Evolutionary conservation across 2,113 vertebrate genomes (phyloP), one percentile per base, ranked within the genome.

Genomic region (Parus major): DNA sequence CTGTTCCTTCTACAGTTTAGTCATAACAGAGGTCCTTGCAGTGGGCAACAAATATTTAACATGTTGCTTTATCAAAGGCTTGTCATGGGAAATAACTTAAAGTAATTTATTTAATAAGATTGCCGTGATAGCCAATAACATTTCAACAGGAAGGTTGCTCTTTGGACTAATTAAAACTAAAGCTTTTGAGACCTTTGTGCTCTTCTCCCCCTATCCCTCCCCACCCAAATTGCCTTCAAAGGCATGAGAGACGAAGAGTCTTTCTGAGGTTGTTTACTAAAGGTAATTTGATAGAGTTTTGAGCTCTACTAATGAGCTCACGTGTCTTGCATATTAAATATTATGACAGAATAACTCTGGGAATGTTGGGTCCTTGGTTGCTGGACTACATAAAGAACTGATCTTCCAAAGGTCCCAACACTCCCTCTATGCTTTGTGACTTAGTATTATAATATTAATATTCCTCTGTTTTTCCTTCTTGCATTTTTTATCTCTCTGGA

Each of bases 111-210:
- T 82, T 79, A 88, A 91, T 97, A 91, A 96, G 60, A 96, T 44
- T 55, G 36, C 46, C 41, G 55, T 95, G 78, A 96, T 96, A 90
- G 50, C 82, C 90, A 95, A 94, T 66, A 95, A 71, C 47, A 79
- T 96, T 96, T 90, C 71, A 95, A 82, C 52, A 50, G 41, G 69
- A 91, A 94, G 55, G 60, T 24, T 85, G 60, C 83, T 90, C 94
- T 95, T 95, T 77, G 35, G 90, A 94, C 82, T 90, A 94, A 92
- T 96, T 93, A 95, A 96, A 95, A 92, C 69, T 84, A 95, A 95
- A 91, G 79, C 82, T 96, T 94, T 89, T 71, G 71, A 97, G 90
- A 71, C 56, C 88, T 69, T 95, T 44, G 64, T 2, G 7, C 27
- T 86, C 52, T 68, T 90, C 25, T 28, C 63, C 64, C 22, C 36